Base-by-base conservation (phyloP, 2,888 invertebrate species). In the Nomada ferruginata region DNA sequence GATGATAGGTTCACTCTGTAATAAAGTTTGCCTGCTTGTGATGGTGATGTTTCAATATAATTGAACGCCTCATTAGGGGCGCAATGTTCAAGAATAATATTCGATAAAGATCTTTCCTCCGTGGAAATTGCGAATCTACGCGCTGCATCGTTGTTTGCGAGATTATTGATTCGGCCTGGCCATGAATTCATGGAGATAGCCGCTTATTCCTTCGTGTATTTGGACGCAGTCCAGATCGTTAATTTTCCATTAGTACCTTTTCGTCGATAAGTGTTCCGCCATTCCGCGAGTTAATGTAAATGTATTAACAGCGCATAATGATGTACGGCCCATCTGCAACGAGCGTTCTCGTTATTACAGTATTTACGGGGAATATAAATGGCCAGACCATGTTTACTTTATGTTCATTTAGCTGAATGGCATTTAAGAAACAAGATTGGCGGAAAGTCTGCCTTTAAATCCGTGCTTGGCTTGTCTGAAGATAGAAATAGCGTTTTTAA, bases 201-300 rank as follows among this genome's bases (percentile, higher is more conserved):
- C 42, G 50, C 13, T 66, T 60, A 20, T 70, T 61, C 50, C 60
- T 61, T 61, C 26, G 55, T 60, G 53, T 70, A 66, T 60, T 78
- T 66, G 79, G 78, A 78, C 18, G 55, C 65, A 23, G 50, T 66
- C 79, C 79, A 71, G 69, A 79, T 79, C 78, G 78, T 79, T 79
- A 76, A 76, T 78, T 79, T 79, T 78, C 71, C 79, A 79, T 79
- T 79, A 79, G 79, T 71, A 61, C 61, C 79, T 65, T 78, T 66
- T 29, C 66, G 9, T 65, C 47, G 71, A 78, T 78, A 78, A 78
- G 69, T 79, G 42, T 78, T 26, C 65, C 36, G 29, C 65, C 55
- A 2, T 47, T 69, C 13, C 36, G 11, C 66, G 4, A 53, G 55
- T 55, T 68, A 75, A 74, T 78, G 79, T 36, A 50, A 71, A 44